Conservation (phyloP, 2,113 vertebrate species). For the Geococcyx californianus region DNA sequence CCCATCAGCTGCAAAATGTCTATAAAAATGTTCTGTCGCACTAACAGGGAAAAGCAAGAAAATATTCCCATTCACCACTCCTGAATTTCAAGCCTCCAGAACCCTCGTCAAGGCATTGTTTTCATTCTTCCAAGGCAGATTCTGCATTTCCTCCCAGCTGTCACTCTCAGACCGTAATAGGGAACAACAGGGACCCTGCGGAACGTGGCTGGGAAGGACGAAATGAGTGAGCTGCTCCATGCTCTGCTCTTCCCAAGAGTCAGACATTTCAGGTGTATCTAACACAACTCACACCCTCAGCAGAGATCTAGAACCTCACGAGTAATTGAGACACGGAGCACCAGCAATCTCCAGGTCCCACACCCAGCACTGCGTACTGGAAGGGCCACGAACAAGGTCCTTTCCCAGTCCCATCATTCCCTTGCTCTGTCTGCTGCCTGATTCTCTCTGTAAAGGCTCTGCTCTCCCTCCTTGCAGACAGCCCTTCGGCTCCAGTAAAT, state of each 20-base stretch:
- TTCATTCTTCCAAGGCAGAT: neutral
- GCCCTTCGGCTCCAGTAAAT: slow-evolving; percentile 92
- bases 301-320: neutral
- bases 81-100: neutral
- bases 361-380: fast-evolving
- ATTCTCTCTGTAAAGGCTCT: slow-evolving; percentile 38
- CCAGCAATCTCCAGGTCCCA: neutral
- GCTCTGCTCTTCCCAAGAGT: neutral
- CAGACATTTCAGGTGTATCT: fast-evolving
- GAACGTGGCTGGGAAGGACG: neutral
- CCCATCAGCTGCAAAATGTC: fast-evolving
- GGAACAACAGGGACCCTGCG: neutral
- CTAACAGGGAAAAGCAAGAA: neutral
- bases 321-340: fast-evolving
- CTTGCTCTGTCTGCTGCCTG: neutral
- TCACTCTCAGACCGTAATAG: neutral
- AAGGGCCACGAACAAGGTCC: neutral
- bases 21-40: neutral
- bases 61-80: neutral
- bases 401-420: neutral
- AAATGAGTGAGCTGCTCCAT: neutral
- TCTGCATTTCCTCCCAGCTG: slow-evolving; percentile 19
- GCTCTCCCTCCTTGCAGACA: slow-evolving; percentile 79
- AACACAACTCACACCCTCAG: fast-evolving
- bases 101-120: neutral